Evolutionary conservation across 2,888 invertebrate species (phyloP), one percentile per base, ranked within the genome.

Genomic region (Aleiodes testaceus): DNA sequence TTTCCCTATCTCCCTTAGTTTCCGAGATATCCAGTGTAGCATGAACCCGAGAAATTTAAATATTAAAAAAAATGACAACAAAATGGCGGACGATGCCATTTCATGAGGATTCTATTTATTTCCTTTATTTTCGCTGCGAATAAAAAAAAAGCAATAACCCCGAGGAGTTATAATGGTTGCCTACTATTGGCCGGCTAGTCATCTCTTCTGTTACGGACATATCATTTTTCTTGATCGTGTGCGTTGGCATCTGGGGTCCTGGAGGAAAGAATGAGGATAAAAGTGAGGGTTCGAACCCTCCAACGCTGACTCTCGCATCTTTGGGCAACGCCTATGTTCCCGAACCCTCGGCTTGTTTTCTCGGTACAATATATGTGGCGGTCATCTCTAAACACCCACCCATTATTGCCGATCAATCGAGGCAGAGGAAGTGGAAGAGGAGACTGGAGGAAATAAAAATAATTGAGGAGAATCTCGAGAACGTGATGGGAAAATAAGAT

Each of bases 171-270:
- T 36, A 67, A 74, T 66, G 63, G 53, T 42, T 47, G 45, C 74
- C 72, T 78, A 81, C 85, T 82, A 87, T 85, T 85, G 85, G 82
- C 76, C 77, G 80, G 79, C 77, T 75, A 83, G 82, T 84, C 84
- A 84, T 84, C 81, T 81, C 80, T 81, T 74, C 74, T 78, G 81
- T 81, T 79, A 70, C 74, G 75, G 72, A 79, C 82, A 84, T 86
- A 87, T 86, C 86, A 85, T 85, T 87, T 86, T 87, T 85, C 87
- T 87, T 85, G 82, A 86, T 86, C 85, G 85, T 82, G 78, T 81
- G 79, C 77, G 70, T 78, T 71, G 71, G 63, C 66, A 67, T 66
- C 66, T 70, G 42, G 69, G 52, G 65, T 72, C 63, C 83, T 81
- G 64, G 52, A 61, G 53, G 61, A 63, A 70, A 73, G 69, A 70